Base-by-base conservation (phyloP, 2,797 vertebrate species). In the Chromobotia macracanthus region DNA sequence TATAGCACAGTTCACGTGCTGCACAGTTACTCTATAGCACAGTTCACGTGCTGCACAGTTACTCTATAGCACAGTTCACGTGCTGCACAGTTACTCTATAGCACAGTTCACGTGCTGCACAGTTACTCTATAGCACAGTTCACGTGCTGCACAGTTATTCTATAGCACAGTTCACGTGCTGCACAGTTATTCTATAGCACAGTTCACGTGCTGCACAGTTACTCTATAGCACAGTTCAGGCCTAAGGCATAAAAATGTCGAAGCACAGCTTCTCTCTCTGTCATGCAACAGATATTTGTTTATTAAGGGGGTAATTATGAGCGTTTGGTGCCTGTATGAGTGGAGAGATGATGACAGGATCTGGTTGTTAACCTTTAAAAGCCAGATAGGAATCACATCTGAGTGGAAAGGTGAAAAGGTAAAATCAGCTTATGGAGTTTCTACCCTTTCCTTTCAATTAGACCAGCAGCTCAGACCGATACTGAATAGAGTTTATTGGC, bases 301-400 rank as follows among this genome's bases (percentile, higher is more conserved):
- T 79, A 53, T 38, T 51, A 13, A 77, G 58, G 28, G n/a, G 72
- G 73, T 83, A 85, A 88, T 81, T 82, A 75, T 84, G 87, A 87
- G 80, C 70, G 7, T 70, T 2, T 7, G 35, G 18, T 48, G 65
- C 80, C 85, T 64, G 75, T 80, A 77, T 81, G 84, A 82, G 75
- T 60, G 23, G 11, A 50, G 64, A 70, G 51, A 76, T 38, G 89
- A 86, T 79, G 88, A 87, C 86, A 89, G 76, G 84, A 21, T 11
- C 72, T 84, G 68, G 82, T 77, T 66, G 4, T 74, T 87, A 87
- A 91, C 88, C 87, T 73, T 73, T 66, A 28, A 28, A 72, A 67
- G 50, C 50, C 72, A 28, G 63, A 67, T 46, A 71, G 75, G 60
- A 19, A 66, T 15, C 63, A 72, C 61, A 76, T 56, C 41, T 69